These are phyloP conservation scores for Channa maculata DNA, from an alignment of 2,113 vertebrate genomes.

Conservation along the genomic window DNA sequence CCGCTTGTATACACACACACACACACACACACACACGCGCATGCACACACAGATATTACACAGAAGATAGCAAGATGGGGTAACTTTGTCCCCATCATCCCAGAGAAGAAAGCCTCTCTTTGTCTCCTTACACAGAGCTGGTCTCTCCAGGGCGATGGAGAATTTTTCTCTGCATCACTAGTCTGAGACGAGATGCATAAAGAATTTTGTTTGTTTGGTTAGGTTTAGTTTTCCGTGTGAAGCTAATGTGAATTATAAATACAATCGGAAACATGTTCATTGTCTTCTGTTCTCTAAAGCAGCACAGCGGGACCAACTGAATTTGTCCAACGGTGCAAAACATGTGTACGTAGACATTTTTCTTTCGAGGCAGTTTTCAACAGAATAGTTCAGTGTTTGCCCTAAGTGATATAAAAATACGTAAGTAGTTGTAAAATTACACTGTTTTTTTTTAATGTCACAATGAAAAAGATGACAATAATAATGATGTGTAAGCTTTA, in stretches of 20 bases:
- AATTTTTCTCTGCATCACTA: slow-evolving; percentile 41
- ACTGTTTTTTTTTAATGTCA: too few relatives aligned
- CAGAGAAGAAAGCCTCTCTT: slow-evolving; percentile 51
- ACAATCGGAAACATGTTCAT: slow-evolving; percentile 31
- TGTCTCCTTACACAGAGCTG: slow-evolving; percentile 71
- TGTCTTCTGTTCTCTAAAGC: slow-evolving; percentile 21
- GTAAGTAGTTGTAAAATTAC: not conserved
- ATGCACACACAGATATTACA: not conserved
- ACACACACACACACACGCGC: slow-evolving; percentile 17
- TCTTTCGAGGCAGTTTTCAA: not conserved
- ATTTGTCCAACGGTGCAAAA: slow-evolving; percentile 20
- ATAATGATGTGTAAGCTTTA: slow-evolving; percentile 11
- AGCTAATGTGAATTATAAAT: slow-evolving; percentile 39
- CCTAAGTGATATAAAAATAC: slow-evolving; percentile 2
- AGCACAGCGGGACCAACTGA: slow-evolving; percentile 58
- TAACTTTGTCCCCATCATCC: slow-evolving; percentile 22
- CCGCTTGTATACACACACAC: slow-evolving; percentile 4
- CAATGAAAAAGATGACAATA: too few relatives aligned
- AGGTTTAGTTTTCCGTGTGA: slow-evolving; percentile 47
- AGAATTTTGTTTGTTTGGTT: slow-evolving; percentile 58
- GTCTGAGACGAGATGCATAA: slow-evolving; percentile 38
- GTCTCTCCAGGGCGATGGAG: slow-evolving; percentile 64
- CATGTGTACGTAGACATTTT: not conserved
- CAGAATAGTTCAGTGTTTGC: slow-evolving; percentile 1
- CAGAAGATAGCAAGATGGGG: slow-evolving; percentile 26